phyloP scores from a whole-genome alignment of 2,888 invertebrate genomes.

The Exocentrus adspersus region DNA sequence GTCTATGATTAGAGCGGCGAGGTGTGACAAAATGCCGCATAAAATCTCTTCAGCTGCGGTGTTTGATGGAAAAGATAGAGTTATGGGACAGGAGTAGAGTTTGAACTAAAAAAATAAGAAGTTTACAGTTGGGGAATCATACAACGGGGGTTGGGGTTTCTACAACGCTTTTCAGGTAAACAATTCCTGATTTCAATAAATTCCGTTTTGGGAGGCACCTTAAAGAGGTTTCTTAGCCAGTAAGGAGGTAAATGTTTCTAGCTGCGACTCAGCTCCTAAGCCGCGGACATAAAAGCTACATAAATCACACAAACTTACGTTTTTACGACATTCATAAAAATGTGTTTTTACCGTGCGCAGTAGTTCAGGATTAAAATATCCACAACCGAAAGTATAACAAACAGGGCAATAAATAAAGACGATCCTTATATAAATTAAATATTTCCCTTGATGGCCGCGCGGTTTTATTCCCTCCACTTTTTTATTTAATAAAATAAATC shows the following conservation, averaged over 20 bases:
- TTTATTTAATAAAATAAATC: constrained; percentile 14
- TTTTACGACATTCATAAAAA: constrained; percentile 23
- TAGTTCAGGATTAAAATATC: constrained; percentile 22
- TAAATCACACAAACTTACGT: constrained; percentile 23
- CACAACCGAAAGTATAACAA: constrained; percentile 15
- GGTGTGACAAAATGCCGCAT: too few relatives aligned
- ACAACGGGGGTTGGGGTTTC: too few relatives aligned
- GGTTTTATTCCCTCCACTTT: background rate
- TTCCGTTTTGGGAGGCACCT: background rate
- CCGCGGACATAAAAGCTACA: constrained; percentile 12
- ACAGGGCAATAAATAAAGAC: constrained; percentile 19
- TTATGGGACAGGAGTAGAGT: too few relatives aligned
- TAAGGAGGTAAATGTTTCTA: constrained; percentile 11
- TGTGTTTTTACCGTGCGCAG: constrained; percentile 19
- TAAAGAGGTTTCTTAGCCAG: background rate
- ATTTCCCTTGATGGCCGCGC: background rate
- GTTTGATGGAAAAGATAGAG: too few relatives aligned
- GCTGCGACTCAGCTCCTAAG: constrained; percentile 10
- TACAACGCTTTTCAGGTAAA: too few relatives aligned
- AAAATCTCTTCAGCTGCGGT: too few relatives aligned
- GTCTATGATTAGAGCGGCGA: too few relatives aligned
- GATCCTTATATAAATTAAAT: constrained; percentile 19
- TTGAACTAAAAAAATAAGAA: too few relatives aligned
- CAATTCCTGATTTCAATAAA: background rate
- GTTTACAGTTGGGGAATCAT: too few relatives aligned